phyloP scores from a whole-genome alignment of 2,797 vertebrate genomes.

The Manis pentadactyla region DNA sequence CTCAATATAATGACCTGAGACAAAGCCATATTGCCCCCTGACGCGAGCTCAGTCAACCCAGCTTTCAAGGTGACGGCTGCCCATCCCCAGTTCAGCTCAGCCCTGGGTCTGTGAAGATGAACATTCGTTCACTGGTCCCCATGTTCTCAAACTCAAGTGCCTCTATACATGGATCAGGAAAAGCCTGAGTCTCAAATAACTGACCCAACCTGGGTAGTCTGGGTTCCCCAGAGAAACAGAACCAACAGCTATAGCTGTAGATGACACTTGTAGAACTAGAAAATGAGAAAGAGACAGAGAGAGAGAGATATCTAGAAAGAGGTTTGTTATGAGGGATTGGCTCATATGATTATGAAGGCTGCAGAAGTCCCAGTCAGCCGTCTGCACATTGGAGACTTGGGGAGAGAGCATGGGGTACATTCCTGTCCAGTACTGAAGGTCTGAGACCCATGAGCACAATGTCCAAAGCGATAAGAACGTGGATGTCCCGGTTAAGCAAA shows the following conservation, averaged over 20 bases:
- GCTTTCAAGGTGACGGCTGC: not conserved
- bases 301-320: not conserved
- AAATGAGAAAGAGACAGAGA: not conserved
- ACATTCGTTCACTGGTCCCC: fast-evolving
- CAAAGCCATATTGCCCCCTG: fast-evolving
- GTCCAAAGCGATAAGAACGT: not conserved
- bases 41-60: not conserved
- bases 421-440: not conserved
- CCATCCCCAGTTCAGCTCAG: no score
- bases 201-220: not conserved
- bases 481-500: not conserved
- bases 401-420: fast-evolving
- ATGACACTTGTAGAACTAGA: not conserved
- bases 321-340: not conserved
- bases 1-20: no score
- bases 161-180: fast-evolving
- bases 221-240: not conserved
- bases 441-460: not conserved
- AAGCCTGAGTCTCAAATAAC: fast-evolving
- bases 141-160: fast-evolving
- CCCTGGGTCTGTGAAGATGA: fast-evolving
- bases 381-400: no score
- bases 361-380: not conserved
- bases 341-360: not conserved
- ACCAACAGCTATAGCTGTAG: not conserved